Evolutionary conservation across 2,888 invertebrate species (phyloP).

Genomic region (Drosophila nigritarsus): DNA sequence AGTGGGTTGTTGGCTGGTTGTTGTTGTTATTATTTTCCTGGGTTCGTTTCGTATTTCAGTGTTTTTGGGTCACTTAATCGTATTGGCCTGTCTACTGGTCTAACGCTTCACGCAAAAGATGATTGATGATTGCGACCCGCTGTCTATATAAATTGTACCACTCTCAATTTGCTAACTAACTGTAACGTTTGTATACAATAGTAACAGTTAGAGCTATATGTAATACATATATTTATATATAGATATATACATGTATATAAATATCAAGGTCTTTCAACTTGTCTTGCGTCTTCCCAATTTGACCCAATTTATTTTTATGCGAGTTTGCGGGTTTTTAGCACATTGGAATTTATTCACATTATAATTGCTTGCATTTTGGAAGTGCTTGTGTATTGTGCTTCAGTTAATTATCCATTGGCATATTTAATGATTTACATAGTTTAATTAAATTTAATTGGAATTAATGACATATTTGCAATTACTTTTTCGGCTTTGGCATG

Average conservation of each 20-base stretch:
- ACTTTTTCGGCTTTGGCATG: conserved; percentile 63
- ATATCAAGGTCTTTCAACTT: conserved; percentile 58
- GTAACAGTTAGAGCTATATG: conserved; percentile 5
- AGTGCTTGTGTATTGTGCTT: conserved; percentile 17
- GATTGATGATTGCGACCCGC: conserved; percentile 64
- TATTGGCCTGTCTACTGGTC: conserved; percentile 31
- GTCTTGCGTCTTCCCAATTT: conserved; percentile 27
- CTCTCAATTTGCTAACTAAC: conserved; percentile 28
- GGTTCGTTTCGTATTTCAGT: conserved; percentile 14
- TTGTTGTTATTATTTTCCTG: conserved; percentile 23
- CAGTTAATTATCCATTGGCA: conserved; percentile 40
- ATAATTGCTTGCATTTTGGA: conserved; percentile 48
- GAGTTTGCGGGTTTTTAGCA: conserved; percentile 12
- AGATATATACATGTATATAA: background rate
- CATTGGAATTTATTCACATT: conserved; percentile 33
- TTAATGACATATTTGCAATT: conserved; percentile 63
- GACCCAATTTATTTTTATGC: conserved; percentile 59
- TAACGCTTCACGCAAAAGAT: conserved; percentile 56
- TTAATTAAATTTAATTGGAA: conserved; percentile 63
- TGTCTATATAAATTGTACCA: conserved; percentile 39
- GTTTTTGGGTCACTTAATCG: conserved; percentile 68
- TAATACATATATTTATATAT: background rate
- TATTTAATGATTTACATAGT: conserved; percentile 17
- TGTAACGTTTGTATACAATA: conserved; percentile 29
- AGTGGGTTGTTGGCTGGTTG: background rate